Percentiles rank a stretch among this genome's conserved stretches.
These are phyloP conservation scores for Tachysurus fulvidraco DNA, from an alignment of 2,113 vertebrate genomes.

Conservation along the genomic window DNA sequence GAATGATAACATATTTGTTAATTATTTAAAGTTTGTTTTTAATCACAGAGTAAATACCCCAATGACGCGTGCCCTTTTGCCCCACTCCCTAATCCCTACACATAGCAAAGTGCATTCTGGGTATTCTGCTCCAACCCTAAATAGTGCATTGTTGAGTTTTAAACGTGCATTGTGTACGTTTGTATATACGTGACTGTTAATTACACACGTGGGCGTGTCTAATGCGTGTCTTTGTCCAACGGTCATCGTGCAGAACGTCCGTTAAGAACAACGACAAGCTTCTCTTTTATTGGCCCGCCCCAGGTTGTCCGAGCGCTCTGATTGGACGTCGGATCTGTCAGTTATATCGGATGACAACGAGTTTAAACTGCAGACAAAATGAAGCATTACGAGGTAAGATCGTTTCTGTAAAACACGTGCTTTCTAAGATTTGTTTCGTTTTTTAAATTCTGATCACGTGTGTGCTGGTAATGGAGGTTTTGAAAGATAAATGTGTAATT, in stretches of 20 bases:
- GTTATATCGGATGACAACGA: slow-evolving; percentile 57
- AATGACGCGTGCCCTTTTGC: background rate
- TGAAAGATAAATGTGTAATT: background rate
- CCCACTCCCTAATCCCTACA: background rate
- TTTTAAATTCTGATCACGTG: background rate
- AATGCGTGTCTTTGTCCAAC: background rate
- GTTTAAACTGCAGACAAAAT: slow-evolving; percentile 66
- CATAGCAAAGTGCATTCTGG: background rate
- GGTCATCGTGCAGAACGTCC: background rate
- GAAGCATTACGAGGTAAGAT: slow-evolving; percentile 82
- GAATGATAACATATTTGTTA: background rate
- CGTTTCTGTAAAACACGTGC: background rate
- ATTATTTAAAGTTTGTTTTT: background rate
- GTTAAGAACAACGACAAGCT: background rate
- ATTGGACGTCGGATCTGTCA: slow-evolving; percentile 64
- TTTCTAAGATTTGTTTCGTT: fast-evolving
- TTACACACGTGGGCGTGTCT: background rate
- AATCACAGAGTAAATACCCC: background rate
- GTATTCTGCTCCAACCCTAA: background rate
- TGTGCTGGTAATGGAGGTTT: background rate
- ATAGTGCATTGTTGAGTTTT: background rate
- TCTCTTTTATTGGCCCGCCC: slow-evolving; percentile 8
- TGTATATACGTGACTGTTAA: background rate
- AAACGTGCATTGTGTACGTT: background rate
- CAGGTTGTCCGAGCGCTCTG: slow-evolving; percentile 22